Evolutionary conservation across 2,797 vertebrate species (phyloP).

Genomic region (Melopsittacus undulatus): DNA sequence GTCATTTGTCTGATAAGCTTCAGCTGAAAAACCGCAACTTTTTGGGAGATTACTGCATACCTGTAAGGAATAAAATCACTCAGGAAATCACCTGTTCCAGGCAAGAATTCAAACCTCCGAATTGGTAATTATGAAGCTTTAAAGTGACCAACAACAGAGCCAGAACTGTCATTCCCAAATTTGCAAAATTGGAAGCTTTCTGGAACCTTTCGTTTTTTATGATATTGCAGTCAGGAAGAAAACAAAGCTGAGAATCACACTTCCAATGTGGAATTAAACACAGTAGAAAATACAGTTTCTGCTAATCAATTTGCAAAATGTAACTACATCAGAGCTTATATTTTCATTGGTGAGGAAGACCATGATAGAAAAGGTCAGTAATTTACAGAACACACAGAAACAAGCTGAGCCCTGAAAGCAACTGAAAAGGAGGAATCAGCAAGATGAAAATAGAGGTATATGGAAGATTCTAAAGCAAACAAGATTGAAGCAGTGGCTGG

Average conservation of each 20-base stretch:
- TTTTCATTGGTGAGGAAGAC: neutral
- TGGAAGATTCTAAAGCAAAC: neutral
- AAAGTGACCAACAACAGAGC: neutral
- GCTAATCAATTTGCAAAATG: neutral
- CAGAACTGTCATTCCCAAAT: neutral
- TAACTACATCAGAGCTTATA: accelerated
- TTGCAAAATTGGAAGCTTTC: neutral
- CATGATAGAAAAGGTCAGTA: neutral
- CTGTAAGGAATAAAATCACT: neutral
- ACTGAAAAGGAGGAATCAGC: neutral
- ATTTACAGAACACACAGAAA: neutral
- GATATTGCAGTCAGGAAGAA: neutral
- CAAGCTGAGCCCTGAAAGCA: neutral
- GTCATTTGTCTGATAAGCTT: neutral
- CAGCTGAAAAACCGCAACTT: neutral
- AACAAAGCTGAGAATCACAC: neutral
- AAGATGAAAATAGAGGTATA: neutral
- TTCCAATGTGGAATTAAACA: neutral
- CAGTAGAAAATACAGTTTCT: neutral
- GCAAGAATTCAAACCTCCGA: neutral
- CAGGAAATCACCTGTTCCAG: neutral
- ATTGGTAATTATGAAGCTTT: neutral
- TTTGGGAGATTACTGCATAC: neutral
- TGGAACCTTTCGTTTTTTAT: neutral
- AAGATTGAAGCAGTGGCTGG: neutral